These are phyloP conservation scores for Pogonocichla stellata DNA, from an alignment of 2,113 vertebrate species.

Conservation along the genomic window DNA sequence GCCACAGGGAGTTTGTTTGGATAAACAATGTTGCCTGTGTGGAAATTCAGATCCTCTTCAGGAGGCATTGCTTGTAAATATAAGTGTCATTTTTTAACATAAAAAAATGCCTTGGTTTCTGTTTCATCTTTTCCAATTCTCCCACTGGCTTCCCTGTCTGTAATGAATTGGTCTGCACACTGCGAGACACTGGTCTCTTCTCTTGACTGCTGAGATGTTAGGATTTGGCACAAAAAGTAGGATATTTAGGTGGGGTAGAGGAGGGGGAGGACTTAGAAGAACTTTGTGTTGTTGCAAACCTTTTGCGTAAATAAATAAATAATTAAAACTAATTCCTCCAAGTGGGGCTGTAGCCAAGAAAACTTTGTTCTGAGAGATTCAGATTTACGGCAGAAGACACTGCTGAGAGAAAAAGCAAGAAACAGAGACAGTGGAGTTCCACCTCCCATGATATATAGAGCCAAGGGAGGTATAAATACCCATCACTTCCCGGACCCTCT, in stretches of 20 bases:
- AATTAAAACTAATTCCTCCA: neutral
- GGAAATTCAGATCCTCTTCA: slow-evolving; percentile 32
- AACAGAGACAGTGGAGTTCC: slow-evolving; percentile 61
- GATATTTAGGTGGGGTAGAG: neutral
- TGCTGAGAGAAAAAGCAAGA: slow-evolving; percentile 49
- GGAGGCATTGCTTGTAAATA: slow-evolving; percentile 51
- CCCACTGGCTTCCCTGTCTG: neutral
- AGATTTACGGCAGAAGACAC: slow-evolving; percentile 65
- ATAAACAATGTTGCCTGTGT: neutral
- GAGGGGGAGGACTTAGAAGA: neutral
- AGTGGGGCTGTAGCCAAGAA: slow-evolving; percentile 23
- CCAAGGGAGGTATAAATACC: slow-evolving; percentile 69
- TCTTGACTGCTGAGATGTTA: neutral
- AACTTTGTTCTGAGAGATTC: slow-evolving; percentile 35
- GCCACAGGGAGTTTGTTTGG: slow-evolving; percentile 35
- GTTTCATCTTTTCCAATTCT: slow-evolving; percentile 42
- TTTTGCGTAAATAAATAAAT: neutral
- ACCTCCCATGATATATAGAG: slow-evolving; percentile 70
- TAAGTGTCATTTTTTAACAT: slow-evolving; percentile 21
- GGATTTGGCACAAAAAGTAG: slow-evolving; percentile 1
- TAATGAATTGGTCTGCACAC: slow-evolving; percentile 37
- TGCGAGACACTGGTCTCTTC: neutral
- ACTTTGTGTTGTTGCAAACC: neutral
- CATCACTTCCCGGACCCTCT: slow-evolving; percentile 44
- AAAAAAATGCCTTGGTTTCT: slow-evolving; percentile 28